phyloP scores from a whole-genome alignment of 2,888 invertebrate species.

The Sarcophaga caerulescens region DNA sequence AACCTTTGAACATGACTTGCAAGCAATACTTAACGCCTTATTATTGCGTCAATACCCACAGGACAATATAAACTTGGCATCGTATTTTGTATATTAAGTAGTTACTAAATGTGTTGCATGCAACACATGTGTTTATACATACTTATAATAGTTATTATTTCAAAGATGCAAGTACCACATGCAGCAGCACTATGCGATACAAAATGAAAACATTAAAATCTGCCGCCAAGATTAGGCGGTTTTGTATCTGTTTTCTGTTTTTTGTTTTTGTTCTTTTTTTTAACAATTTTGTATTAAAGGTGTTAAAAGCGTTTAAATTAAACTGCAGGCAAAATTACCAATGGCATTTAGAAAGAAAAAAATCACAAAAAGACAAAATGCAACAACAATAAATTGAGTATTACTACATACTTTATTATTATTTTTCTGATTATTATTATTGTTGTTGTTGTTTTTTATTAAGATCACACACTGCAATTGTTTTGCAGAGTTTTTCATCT shows the following conservation, averaged over 20 bases:
- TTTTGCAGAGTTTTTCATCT: constrained; percentile 10
- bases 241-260: constrained; percentile 8
- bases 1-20: constrained; percentile 16
- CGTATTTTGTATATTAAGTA: too few species aligned
- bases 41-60: constrained; percentile 28
- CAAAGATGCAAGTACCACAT: too few species aligned
- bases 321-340: constrained; percentile 54
- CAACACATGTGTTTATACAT: too few species aligned
- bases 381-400: too few species aligned
- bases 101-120: too few species aligned
- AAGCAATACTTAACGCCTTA: constrained; percentile 11
- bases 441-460: background rate
- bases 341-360: constrained; percentile 21
- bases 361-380: too few species aligned
- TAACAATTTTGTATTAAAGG: constrained; percentile 65
- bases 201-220: background rate
- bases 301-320: constrained; percentile 63
- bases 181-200: too few species aligned
- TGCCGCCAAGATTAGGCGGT: constrained; percentile 6
- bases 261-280: constrained; percentile 27
- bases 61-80: too few species aligned
- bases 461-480: constrained; percentile 39
- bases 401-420: constrained; percentile 24
- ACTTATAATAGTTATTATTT: too few species aligned
- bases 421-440: constrained; percentile 24